Base-by-base conservation (phyloP, 2,797 vertebrate genomes). In the Petrocephalus sullivani region DNA sequence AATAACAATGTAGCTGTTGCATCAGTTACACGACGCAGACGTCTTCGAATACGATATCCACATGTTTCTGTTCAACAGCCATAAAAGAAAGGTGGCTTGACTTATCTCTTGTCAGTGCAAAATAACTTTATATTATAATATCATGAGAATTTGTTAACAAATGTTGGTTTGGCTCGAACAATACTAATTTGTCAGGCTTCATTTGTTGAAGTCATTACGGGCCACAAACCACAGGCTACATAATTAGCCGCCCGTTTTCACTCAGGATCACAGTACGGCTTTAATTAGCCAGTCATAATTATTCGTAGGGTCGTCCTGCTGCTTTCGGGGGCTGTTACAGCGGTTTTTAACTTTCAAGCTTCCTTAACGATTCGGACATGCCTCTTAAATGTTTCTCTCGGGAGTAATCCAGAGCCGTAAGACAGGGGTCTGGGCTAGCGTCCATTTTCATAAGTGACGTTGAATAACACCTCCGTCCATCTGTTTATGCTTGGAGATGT, bases 111-210 rank as follows among this genome's bases (percentile, higher is more conserved):
- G 37, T 49, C 75, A 81, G 37, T 81, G 41, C 37, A 21, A 81
- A 81, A 49, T 46, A 81, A 49, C 75, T 81, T 81, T 81, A 49
- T 49, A 9, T 81, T 46, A 81, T 81, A 49, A 81, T 49, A 81
- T 81, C 33, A 49, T 49, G 41, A n/a, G 75, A 81, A 81, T 81
- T 81, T 49, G 75, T 81, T 49, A 81, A 81, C 16, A 49, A 81
- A 81, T 49, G 16, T 81, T 49, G 37, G 2, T 49, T 81, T 81
- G 75, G 46, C 19, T 49, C 75, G 46, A 81, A 81, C 16, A 49
- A 81, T 81, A 81, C 75, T 21, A 81, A 81, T 81, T 81, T 81
- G 75, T 81, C 75, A 81, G 75, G 75, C 41, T 81, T 81, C 41
- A 49, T 46, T 49, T 81, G 8, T 41, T 49, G 37, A 81, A 81